A percentile compares a stretch with the other conserved stretches of the same genome.
phyloP scores from a whole-genome alignment of 2,888 invertebrate genomes.

The Globia sparganii region DNA sequence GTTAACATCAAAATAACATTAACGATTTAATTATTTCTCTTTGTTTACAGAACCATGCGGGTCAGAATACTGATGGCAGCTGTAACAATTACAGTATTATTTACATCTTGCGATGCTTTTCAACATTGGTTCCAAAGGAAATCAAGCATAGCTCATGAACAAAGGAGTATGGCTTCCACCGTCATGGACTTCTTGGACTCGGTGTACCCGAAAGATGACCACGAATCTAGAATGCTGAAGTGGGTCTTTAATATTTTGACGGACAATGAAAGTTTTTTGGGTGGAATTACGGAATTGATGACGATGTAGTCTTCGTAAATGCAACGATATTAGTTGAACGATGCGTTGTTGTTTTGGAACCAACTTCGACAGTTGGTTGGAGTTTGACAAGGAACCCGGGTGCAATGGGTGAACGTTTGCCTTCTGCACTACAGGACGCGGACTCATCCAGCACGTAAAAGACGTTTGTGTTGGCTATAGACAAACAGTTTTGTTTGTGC shows the following conservation, averaged over 20 bases:
- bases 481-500: background rate
- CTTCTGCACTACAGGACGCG: background rate
- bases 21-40: background rate
- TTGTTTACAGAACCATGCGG: conserved; percentile 59
- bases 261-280: conserved; percentile 69
- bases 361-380: background rate
- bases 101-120: conserved; percentile 36
- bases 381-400: background rate
- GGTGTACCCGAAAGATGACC: conserved; percentile 82
- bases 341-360: background rate
- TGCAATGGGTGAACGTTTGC: background rate
- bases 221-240: conserved; percentile 80
- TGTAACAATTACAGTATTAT: conserved; percentile 32
- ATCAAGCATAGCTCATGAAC: conserved; percentile 59
- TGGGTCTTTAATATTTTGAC: conserved; percentile 80
- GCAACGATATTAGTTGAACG: background rate
- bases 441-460: background rate
- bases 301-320: background rate
- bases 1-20: conserved; percentile 7
- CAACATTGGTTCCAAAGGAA: conserved; percentile 63
- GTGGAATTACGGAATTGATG: conserved; percentile 46
- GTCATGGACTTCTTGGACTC: conserved; percentile 80
- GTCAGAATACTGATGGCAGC: conserved; percentile 3
- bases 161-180: conserved; percentile 78
- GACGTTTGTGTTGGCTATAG: background rate